Evolutionary conservation across 2,888 invertebrate genomes (phyloP), one percentile per base, ranked within the genome.

Genomic region (Diarsia rubi): DNA sequence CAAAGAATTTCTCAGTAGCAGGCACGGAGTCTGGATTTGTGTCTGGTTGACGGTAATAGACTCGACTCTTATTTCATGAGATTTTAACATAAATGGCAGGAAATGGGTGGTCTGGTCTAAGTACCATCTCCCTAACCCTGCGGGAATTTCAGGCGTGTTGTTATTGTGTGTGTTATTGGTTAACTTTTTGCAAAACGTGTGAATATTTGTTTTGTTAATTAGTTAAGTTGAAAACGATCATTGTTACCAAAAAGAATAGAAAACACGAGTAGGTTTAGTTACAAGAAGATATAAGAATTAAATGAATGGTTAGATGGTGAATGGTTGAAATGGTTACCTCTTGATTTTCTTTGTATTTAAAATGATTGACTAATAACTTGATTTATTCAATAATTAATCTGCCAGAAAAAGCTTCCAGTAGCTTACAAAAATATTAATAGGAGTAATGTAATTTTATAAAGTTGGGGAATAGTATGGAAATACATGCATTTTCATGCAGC

Each of bases 151-250:
- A 37, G 37, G 37, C 37, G 37, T 8, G 37, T 37, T 37, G 37
- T 37, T 37, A 37, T n/a, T n/a, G n/a, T 37, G 37, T 37, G 37
- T 37, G 37, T 54, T 62, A 79, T 44, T 47, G 27, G 42, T 42
- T 54, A 81, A 63, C 21, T 63, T 21, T 54, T 69, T 52, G 3
- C 27, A 12, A 60, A 49, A 49, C 16, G 31, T 47, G 27, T 19
- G 14, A n/a, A 5, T 16, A 16, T 14, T 27, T 16, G 16, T 42
- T n/a, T 8, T 4, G 12, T 9, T 31, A 45, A 62, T n/a, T 60
- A 14, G 27, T 45, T 27, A 14, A 27, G 21, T 27, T 62, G 0
- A 52, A 59, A 71, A 45, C 0, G 57, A n/a, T 57, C 27, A 57
- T 54, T 21, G 16, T 68, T 68, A 59, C 16, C 3, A 44, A 37